Conservation (phyloP, 1,140 invertebrate species). For the Pantala flavescens region DNA sequence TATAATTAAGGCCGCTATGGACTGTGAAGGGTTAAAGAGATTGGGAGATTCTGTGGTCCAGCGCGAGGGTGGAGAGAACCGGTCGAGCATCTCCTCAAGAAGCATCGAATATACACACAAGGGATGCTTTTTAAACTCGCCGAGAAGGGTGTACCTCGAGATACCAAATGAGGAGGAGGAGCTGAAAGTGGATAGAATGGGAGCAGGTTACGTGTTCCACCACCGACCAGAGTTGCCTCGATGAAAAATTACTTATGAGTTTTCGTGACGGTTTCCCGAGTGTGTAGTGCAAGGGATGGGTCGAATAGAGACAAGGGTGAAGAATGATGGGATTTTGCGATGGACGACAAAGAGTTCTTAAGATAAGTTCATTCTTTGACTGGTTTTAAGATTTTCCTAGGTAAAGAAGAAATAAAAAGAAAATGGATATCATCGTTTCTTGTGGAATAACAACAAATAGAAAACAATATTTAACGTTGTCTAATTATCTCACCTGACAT, state of each 20-base stretch:
- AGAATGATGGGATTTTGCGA: not conserved
- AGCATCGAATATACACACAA: not conserved
- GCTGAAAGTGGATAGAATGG: not conserved
- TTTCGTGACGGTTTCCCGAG: not conserved
- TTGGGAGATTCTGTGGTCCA: not conserved
- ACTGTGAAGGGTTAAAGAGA: not conserved
- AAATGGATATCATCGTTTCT: too few species aligned
- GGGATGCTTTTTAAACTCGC: not conserved
- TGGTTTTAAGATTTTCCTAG: too few species aligned
- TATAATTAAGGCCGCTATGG: not conserved
- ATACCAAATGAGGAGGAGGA: not conserved
- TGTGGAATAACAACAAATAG: too few species aligned
- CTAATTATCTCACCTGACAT: too few species aligned
- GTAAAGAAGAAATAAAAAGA: too few species aligned
- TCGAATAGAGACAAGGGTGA: not conserved
- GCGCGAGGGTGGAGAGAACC: not conserved
- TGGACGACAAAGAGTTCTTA: not conserved
- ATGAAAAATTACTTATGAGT: slow-evolving; percentile 4
- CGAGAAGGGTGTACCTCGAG: not conserved
- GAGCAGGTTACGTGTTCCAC: not conserved
- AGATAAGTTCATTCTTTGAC: too few species aligned
- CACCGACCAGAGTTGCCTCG: not conserved
- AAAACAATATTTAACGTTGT: too few species aligned
- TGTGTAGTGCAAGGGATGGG: not conserved
- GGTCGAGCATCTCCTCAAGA: not conserved